A percentile compares a stretch with the other conserved stretches of the same genome.
Evolutionary conservation across 2,113 vertebrate genomes (phyloP).

Genomic region (Brienomyrus brachyistius): DNA sequence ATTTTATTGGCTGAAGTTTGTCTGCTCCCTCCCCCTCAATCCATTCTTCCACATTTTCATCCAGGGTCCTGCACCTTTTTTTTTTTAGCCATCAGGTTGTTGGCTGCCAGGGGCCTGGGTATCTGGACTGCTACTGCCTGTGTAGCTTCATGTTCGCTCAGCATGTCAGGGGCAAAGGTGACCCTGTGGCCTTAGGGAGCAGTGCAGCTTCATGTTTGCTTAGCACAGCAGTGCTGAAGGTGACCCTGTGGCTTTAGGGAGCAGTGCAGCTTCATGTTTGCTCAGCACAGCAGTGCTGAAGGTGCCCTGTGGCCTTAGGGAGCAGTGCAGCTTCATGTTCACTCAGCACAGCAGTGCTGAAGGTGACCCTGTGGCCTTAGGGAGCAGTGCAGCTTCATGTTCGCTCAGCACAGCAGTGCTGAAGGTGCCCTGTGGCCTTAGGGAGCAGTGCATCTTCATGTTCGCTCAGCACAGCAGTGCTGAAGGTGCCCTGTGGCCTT

Average conservation of each 20-base stretch:
- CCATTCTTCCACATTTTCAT: background rate
- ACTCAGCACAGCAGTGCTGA: background rate
- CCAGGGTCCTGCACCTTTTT: background rate
- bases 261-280: background rate
- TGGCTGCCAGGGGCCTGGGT: background rate
- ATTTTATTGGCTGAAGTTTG: background rate
- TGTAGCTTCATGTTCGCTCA: background rate
- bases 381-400: background rate
- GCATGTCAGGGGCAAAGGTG: background rate
- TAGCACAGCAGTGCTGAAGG: background rate
- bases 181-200: background rate
- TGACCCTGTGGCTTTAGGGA: background rate
- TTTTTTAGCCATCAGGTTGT: background rate
- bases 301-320: background rate
- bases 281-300: background rate
- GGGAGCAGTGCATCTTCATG: background rate
- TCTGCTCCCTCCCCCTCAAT: background rate
- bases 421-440: background rate
- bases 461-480: background rate
- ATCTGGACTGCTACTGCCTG: background rate
- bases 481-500: background rate
- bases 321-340: background rate
- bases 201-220: background rate
- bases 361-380: background rate
- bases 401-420: background rate